phyloP scores from a whole-genome alignment of 2,888 invertebrate genomes.

The Sussaba pulchella region DNA sequence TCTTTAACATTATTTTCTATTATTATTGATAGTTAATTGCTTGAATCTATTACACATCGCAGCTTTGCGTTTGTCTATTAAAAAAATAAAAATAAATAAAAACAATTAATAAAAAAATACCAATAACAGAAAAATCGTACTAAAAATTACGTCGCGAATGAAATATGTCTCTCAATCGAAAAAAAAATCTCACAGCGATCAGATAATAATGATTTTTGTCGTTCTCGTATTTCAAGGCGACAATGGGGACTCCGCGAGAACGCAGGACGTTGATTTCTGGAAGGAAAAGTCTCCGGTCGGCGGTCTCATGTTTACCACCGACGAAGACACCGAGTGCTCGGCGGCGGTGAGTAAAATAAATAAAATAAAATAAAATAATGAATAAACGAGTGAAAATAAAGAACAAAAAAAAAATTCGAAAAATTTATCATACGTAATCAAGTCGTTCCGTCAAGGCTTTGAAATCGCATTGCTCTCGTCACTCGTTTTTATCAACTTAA shows the following conservation, averaged over 20 bases:
- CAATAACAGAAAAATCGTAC: no score
- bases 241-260: conserved; percentile 61
- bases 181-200: background rate
- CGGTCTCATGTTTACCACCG: conserved; percentile 64
- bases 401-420: background rate
- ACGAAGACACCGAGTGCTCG: conserved; percentile 73
- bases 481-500: conserved; percentile 35
- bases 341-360: conserved; percentile 71
- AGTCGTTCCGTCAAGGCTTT: background rate
- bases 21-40: no score
- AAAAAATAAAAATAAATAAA: no score
- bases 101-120: no score
- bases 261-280: conserved; percentile 67
- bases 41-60: no score
- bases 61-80: no score
- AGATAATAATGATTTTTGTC: background rate
- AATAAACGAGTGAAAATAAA: background rate
- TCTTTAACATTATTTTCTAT: no score
- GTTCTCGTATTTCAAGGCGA: conserved; percentile 58
- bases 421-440: background rate
- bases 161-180: no score
- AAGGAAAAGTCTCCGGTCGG: conserved; percentile 70
- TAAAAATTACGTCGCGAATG: no score
- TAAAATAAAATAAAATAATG: background rate
- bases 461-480: conserved; percentile 12